Conservation (phyloP, 2,888 invertebrate genomes). For the Lepidochitona cinerea region DNA sequence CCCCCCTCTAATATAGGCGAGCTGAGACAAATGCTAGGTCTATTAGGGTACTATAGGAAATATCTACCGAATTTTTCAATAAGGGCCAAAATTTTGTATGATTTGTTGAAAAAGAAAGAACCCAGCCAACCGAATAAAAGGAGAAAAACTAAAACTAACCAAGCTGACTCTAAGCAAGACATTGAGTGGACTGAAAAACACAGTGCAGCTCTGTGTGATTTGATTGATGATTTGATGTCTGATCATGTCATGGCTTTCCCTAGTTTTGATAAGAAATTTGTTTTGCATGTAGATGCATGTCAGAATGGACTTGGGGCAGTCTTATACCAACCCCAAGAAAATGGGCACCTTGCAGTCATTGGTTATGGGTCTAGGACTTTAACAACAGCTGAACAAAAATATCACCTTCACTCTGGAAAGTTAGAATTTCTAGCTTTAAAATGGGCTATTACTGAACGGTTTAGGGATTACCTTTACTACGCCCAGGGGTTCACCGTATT, state of each 20-base stretch:
- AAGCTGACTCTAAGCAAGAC: neutral
- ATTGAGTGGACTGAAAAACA: neutral
- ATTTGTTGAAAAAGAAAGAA: neutral
- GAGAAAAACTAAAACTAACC: neutral
- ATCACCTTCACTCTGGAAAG: slow-evolving; percentile 9
- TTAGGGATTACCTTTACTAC: slow-evolving; percentile 8
- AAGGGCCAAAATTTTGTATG: slow-evolving; percentile 4
- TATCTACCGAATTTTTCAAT: neutral
- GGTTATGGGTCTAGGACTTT: slow-evolving; percentile 29
- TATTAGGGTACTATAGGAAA: neutral
- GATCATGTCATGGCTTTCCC: slow-evolving; percentile 8
- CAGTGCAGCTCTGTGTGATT: neutral
- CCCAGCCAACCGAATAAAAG: neutral
- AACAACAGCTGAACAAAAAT: slow-evolving; percentile 25
- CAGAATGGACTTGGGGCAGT: slow-evolving; percentile 54
- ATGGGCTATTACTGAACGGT: slow-evolving; percentile 5
- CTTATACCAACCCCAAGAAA: slow-evolving; percentile 12
- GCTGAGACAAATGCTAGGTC: neutral
- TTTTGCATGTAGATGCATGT: slow-evolving; percentile 56
- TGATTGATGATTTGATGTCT: neutral
- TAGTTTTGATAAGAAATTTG: neutral
- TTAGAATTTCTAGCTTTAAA: slow-evolving; percentile 7
- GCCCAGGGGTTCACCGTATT: neutral
- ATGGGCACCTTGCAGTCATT: slow-evolving; percentile 20
- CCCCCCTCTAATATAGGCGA: neutral